These are phyloP conservation scores for Bubo bubo DNA, from an alignment of 2,113 vertebrate genomes.

Conservation along the genomic window DNA sequence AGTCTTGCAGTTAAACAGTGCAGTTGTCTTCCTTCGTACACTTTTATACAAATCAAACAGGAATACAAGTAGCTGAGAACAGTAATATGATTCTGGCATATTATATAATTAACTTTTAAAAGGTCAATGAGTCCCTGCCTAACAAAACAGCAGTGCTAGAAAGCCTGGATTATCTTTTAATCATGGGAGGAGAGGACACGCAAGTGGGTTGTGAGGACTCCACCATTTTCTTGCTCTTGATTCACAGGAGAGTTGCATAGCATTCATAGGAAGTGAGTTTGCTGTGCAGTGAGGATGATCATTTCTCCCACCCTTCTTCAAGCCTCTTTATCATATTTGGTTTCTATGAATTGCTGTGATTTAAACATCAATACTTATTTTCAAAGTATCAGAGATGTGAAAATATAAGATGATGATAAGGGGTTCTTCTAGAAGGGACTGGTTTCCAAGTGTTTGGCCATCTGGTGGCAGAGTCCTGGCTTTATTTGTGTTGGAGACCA, in stretches of 20 bases:
- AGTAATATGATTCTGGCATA: not conserved
- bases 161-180: not conserved
- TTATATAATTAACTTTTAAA: constrained; percentile 25
- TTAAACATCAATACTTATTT: not conserved
- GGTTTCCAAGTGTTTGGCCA: not conserved
- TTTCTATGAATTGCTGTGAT: not conserved
- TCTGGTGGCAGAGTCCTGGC: not conserved
- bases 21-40: not conserved
- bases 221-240: not conserved
- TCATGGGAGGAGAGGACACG: not conserved
- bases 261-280: rapidly evolving
- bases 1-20: not conserved
- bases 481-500: not conserved
- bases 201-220: not conserved
- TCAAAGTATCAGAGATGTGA: not conserved
- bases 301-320: not conserved
- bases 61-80: not conserved
- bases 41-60: constrained; percentile 22
- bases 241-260: not conserved
- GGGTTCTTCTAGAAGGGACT: not conserved
- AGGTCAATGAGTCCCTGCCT: not conserved
- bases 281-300: not conserved
- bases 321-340: not conserved
- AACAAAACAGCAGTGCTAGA: not conserved
- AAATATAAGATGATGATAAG: not conserved